Evolutionary conservation across 2,888 invertebrate species (phyloP).

Genomic region (Taphrorychus bicolor): DNA sequence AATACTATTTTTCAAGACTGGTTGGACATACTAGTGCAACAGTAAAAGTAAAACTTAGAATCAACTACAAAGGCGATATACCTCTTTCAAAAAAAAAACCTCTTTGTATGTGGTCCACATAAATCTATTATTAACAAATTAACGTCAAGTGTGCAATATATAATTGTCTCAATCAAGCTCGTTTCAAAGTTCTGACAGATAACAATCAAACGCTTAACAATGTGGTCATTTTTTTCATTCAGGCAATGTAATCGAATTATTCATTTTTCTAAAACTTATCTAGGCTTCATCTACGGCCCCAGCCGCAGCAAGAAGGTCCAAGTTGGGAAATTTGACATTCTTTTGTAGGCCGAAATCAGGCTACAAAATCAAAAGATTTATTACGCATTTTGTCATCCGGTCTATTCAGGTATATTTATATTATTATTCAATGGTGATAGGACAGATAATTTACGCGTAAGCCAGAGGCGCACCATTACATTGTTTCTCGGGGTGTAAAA

Average conservation of each 20-base stretch:
- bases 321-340: constrained; percentile 38
- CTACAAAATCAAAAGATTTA: constrained; percentile 28
- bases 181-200: constrained; percentile 27
- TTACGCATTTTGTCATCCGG: constrained; percentile 33
- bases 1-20: too few species aligned
- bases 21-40: too few species aligned
- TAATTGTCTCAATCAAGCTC: constrained; percentile 32
- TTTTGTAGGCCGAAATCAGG: constrained; percentile 33
- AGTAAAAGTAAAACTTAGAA: too few species aligned
- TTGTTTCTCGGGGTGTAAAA: too few species aligned
- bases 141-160: constrained; percentile 18
- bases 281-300: constrained; percentile 13
- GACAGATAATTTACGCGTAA: constrained; percentile 24
- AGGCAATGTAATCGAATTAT: constrained; percentile 25
- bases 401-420: constrained; percentile 16
- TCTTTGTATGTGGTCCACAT: constrained; percentile 30
- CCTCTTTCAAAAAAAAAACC: neutral
- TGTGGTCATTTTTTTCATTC: constrained; percentile 20
- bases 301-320: constrained; percentile 27
- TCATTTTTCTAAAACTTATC: constrained; percentile 31
- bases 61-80: neutral
- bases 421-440: constrained; percentile 29
- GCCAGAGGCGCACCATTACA: constrained; percentile 16
- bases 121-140: constrained; percentile 31
- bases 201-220: constrained; percentile 22